Base-by-base conservation (phyloP, 2,113 vertebrate species). In the Notothenia coriiceps region DNA sequence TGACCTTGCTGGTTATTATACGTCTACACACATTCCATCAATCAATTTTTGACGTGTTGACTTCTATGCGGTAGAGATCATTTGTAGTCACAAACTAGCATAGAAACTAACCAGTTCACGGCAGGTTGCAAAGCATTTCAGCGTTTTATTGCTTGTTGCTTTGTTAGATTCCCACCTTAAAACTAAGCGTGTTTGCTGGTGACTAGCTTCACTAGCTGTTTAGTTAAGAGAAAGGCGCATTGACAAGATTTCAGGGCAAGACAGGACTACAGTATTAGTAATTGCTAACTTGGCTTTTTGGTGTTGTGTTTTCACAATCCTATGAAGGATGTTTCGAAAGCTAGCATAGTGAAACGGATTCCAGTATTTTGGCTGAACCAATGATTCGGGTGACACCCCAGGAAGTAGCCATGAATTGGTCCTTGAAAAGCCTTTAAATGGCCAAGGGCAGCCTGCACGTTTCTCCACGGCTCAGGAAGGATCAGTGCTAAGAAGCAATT, bases 311-410 rank as follows among this genome's bases (percentile, higher is more conserved):
- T 83, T 65, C 65, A 56, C n/a, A 63, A 18, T 71, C 11, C 5
- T 64, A 6, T 72, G 62, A 69, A 57, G 50, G 44, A 67, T 18
- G 56, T 50, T 61, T 17, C 56, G 43, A 68, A 74, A 82, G 84
- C 79, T 50, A 81, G 74, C 47, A 61, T 44, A 33, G 44, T 72
- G 87, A 80, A 90, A 91, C 50, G 73, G 35, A 89, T 76, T 79
- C 62, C 3, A 15, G 14, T 80, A 70, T 81, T 88, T 79, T 73
- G 70, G 59, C 57, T 65, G 64, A 51, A 59, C 43, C 17, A 47
- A 25, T 50, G 54, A 72, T 62, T 74, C 7, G 9, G 55, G 43
- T 62, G 72, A 73, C 70, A 74, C 61, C 10, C 7, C 47, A 72
- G 52, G 51, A 68, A 73, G 47, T 69, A 64, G 40, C 6, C 29